Base-by-base conservation (phyloP, 2,888 invertebrate genomes). In the Xylophagus ater region DNA sequence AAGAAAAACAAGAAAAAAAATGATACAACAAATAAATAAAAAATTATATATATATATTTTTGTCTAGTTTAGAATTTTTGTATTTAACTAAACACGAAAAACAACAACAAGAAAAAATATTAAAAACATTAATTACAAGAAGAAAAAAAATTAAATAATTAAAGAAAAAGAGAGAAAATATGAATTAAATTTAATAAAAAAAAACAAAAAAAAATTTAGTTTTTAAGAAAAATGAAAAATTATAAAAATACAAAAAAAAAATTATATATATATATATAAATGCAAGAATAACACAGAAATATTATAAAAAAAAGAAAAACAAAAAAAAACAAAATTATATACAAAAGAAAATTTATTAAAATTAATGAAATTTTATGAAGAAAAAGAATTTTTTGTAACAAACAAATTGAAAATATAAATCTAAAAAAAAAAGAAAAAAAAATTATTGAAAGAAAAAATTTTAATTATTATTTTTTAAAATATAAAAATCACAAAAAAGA, bases 371-470 rank as follows among this genome's bases (percentile, higher is more conserved):
- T n/a, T n/a, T n/a, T n/a, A n/a, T n/a, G n/a, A n/a, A n/a, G n/a
- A n/a, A n/a, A n/a, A n/a, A n/a, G n/a, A n/a, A n/a, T n/a, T n/a
- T n/a, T n/a, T n/a, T n/a, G n/a, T n/a, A n/a, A 34, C 18, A 26
- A 26, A 26, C n/a, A 37, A 40, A 46, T 45, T 43, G 46, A 44
- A 43, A 46, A 41, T 40, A 39, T 28, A 45, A 45, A 48, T 44
- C 14, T 18, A 30, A 44, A 46, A 47, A 44, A 40, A 44, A 45
- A 49, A 45, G 44, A 47, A 45, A 43, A 45, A 46, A 45, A 44
- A 40, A 44, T 40, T 43, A 42, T 44, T 45, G 37, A 28, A 38
- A 33, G 28, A 26, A 29, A 35, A 33, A 32, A 37, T 32, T 33
- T 32, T 36, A 25, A 35, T 36, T 36, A 19, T 32, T 37, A 32